Conservation (phyloP, 1,140 invertebrate genomes). For the Andrena cerasifolii region DNA sequence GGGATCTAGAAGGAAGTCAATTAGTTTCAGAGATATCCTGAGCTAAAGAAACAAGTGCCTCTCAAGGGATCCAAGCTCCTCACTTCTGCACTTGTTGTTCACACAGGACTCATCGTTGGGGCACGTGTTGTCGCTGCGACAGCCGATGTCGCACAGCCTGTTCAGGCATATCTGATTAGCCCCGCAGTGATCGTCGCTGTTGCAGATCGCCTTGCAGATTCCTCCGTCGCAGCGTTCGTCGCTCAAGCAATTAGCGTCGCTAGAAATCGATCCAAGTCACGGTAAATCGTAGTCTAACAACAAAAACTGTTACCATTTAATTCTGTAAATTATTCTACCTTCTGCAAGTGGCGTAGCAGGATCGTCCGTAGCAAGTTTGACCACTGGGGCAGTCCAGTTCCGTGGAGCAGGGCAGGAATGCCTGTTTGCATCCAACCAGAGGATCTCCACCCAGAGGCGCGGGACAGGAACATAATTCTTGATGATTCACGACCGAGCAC, state of each 20-base stretch:
- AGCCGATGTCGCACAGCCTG: slow-evolving; percentile 92
- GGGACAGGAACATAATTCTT: slow-evolving; percentile 89
- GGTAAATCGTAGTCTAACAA: not conserved
- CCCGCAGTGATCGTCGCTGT: slow-evolving; percentile 91
- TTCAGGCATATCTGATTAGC: slow-evolving; percentile 93
- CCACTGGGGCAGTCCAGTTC: slow-evolving; percentile 87
- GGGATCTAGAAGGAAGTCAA: slow-evolving; percentile 86
- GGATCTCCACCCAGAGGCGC: slow-evolving; percentile 89
- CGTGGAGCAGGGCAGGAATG: slow-evolving; percentile 84
- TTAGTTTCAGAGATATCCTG: not conserved
- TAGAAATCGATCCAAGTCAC: slow-evolving; percentile 72
- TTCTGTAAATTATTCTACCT: slow-evolving; percentile 81
- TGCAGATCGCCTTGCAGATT: slow-evolving; percentile 91
- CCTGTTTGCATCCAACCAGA: slow-evolving; percentile 87
- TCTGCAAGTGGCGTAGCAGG: slow-evolving; percentile 89
- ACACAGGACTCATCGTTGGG: slow-evolving; percentile 89
- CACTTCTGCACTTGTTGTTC: slow-evolving; percentile 91
- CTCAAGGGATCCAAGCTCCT: slow-evolving; percentile 42
- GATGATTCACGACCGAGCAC: slow-evolving; percentile 87
- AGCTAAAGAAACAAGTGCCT: too few species aligned
- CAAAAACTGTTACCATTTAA: not conserved
- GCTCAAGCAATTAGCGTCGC: slow-evolving; percentile 90
- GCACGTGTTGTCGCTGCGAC: slow-evolving; percentile 91
- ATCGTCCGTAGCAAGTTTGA: slow-evolving; percentile 88
- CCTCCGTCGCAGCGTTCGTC: slow-evolving; percentile 92